Evolutionary conservation across 2,797 vertebrate species (phyloP).

Genomic region (Platyrinchus mystaceus): DNA sequence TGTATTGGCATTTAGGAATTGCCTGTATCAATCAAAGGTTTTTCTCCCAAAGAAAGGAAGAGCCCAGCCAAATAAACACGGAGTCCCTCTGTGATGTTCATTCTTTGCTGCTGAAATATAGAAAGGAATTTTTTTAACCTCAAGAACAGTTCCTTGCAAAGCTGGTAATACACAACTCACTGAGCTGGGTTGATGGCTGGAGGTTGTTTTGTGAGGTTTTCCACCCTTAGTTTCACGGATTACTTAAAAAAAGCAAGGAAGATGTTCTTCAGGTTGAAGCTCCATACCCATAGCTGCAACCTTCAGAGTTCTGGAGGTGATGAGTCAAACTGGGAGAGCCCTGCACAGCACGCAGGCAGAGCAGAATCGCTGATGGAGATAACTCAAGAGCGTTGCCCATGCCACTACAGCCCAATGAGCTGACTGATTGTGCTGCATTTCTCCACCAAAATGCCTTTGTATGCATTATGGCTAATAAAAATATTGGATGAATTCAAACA

Average conservation of each 20-base stretch:
- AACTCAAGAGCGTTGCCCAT: neutral
- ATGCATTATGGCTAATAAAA: neutral
- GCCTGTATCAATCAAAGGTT: neutral
- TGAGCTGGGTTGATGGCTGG: neutral
- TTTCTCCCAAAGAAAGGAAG: neutral
- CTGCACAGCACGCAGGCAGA: rapidly evolving
- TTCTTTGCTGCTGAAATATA: neutral
- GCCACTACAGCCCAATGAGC: neutral
- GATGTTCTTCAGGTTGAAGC: neutral
- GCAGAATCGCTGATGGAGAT: neutral
- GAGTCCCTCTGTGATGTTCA: neutral
- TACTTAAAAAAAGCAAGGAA: neutral
- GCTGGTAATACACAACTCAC: neutral
- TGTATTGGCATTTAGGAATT: neutral
- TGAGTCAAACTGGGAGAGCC: neutral
- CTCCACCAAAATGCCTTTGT: neutral
- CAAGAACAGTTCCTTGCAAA: neutral
- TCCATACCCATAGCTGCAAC: neutral
- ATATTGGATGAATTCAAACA: neutral
- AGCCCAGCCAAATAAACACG: neutral
- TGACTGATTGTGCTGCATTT: neutral
- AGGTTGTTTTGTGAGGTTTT: neutral
- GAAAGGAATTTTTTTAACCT: neutral
- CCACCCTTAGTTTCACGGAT: neutral
- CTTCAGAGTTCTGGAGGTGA: neutral